phyloP scores from a whole-genome alignment of 2,797 vertebrate species.

The Chelon auratus region DNA sequence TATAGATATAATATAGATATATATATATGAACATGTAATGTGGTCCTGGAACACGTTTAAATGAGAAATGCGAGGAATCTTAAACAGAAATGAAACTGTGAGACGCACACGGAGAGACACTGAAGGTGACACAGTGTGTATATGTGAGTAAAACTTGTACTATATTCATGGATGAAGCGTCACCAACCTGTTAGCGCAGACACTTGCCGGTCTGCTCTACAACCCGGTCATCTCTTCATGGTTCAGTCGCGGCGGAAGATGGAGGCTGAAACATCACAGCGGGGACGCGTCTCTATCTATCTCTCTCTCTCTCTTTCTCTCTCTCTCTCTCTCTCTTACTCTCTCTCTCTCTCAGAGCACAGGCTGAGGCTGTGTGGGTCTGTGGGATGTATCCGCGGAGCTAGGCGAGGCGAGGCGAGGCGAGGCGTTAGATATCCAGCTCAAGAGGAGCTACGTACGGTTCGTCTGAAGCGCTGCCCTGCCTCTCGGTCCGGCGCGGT shows the following conservation, averaged over 20 bases:
- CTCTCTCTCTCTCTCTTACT: too few species aligned
- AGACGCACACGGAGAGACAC: background rate
- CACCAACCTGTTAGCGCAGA: slow-evolving; percentile 69
- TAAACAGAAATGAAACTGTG: background rate
- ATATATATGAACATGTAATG: too few species aligned
- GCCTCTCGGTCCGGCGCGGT: slow-evolving; percentile 17
- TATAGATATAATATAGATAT: background rate
- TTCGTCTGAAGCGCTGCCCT: slow-evolving; percentile 8
- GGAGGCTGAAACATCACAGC: slow-evolving; percentile 58
- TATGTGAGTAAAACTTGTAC: slow-evolving; percentile 13
- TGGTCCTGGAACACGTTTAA: background rate
- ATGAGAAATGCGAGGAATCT: background rate
- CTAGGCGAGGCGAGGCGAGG: background rate
- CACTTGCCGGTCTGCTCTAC: slow-evolving; percentile 71
- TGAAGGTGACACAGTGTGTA: background rate
- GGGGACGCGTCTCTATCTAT: background rate
- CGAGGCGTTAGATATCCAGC: slow-evolving; percentile 18
- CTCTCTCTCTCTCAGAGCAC: too few species aligned
- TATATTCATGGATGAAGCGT: background rate
- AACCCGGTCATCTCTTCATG: slow-evolving; percentile 73
- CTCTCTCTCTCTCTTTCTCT: too few species aligned
- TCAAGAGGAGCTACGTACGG: background rate
- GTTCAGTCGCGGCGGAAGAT: slow-evolving; percentile 43
- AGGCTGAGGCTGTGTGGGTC: too few species aligned
- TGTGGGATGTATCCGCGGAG: too few species aligned